Evolutionary conservation across 2,797 vertebrate species (phyloP).

Genomic region (Hypotaenidia philippensis): DNA sequence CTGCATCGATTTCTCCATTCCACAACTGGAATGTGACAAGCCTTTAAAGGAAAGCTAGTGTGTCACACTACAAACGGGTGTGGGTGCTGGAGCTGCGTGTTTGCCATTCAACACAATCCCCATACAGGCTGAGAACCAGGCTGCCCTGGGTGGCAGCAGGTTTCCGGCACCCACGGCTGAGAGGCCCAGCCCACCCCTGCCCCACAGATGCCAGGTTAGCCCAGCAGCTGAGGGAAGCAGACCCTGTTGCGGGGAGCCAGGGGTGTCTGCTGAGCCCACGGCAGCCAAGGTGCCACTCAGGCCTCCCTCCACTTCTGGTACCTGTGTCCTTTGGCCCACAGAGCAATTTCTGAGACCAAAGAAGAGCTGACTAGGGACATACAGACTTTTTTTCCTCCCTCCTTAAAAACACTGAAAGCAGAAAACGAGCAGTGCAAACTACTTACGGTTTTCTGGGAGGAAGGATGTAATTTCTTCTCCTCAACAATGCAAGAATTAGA

Average conservation of each 20-base stretch:
- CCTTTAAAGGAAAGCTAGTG: neutral
- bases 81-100: neutral
- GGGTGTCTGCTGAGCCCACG: neutral
- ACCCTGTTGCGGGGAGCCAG: neutral
- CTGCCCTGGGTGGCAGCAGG: neutral
- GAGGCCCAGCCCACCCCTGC: no score
- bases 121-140: accelerated
- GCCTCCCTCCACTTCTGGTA: neutral
- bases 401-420: neutral
- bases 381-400: accelerated
- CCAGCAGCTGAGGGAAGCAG: neutral
- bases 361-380: neutral
- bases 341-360: neutral
- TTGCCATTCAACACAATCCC: neutral
- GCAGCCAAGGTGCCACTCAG: neutral
- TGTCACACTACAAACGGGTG: neutral
- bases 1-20: neutral
- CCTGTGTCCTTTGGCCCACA: neutral
- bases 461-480: conserved; percentile 44
- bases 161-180: no score
- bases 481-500: conserved; percentile 49
- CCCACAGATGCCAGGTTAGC: no score
- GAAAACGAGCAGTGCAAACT: neutral
- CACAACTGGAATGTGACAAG: neutral
- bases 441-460: conserved; percentile 56